Evolutionary conservation across 2,888 invertebrate species (phyloP), one percentile per base, ranked within the genome.

Genomic region (Ophioninae sp.): DNA sequence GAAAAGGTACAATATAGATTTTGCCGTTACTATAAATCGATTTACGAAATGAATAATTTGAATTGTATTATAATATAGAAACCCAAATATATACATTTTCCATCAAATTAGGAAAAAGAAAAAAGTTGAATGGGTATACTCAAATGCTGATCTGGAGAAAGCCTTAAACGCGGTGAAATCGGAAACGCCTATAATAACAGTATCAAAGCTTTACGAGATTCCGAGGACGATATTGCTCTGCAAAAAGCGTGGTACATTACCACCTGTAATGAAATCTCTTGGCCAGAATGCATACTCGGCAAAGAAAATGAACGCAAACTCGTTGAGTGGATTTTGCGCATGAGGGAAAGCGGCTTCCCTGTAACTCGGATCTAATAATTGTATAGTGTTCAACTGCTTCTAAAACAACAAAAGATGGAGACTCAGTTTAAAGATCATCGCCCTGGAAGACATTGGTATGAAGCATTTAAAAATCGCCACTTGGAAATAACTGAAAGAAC

Each of bases 381-480:
- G 13, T 79, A 87, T 41, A 86, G 86, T 76, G 87, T 88, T 30
- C 80, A 84, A 82, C 30, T 30, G 30, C 30, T 30, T 30, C 30
- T 30, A 30, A 30, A 30, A 30, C 30, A 30, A 2, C 67, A 85
- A 51, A 84, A 84, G n/a, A 81, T 71, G 39, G 13, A 58, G 76
- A 87, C 74, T 51, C 83, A 58, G 37, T 90, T 89, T 69, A 88
- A 80, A 30, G 30, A 30, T 30, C 30, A 30, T 30, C 30, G 30
- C 30, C 30, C 30, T 30, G 30, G 30, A 30, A 30, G 30, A 30
- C 30, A 30, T 30, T 30, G 30, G 30, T 30, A 30, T 30, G 30
- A 30, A 30, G 30, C 79, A 23, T 90, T 90, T 82, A 76, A 86
- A 39, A 86, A 86, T 44, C 84, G 88, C 81, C 89, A 90, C 73